Base-by-base conservation (phyloP, 2,113 vertebrate species). In the Trematocara unimaculatum region DNA sequence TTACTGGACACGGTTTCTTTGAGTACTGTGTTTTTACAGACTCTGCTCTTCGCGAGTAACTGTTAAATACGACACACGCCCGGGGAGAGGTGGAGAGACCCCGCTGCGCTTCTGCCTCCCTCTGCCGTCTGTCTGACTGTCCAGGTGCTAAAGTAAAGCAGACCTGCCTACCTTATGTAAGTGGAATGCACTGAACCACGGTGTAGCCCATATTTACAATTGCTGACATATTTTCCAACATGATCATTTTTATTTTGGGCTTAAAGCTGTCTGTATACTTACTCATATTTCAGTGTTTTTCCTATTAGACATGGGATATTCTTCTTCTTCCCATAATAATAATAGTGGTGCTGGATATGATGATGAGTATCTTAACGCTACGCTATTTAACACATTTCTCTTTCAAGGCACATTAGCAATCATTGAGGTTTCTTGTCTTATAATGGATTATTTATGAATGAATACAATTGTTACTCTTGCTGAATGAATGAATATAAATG, bases 141-240 rank as follows among this genome's bases (percentile, higher is more conserved):
- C 55, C 84, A 87, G 88, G 83, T 88, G 1, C 5, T 62, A 42
- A 83, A 86, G 18, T 38, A 20, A 42, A 83, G 15, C 26, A 11
- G 26, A 35, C 78, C 64, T 64, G 85, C 86, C 60, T 67, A 5
- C 6, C 64, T 88, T 18, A 38, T 64, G 58, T 6, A 4, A 31
- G 9, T 11, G 90, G 87, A 89, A 90, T 83, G 87, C 13, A 1
- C 20, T 17, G 78, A 78, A 47, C 20, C 5, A 60, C 17, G 8
- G 17, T 51, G 45, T n/a, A n/a, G 26, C 72, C 72, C 72, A 12
- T 77, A 51, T 77, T 51, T 77, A 47, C 11, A n/a, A 47, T 2
- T 20, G 26, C 38, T 20, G 40, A 45, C 79, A 3, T 47, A n/a
- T 60, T 77, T 77, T 77, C 72, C 23, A 77, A 8, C 31, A 10